Evolutionary conservation across 2,888 invertebrate genomes (phyloP).

Genomic region (Timandra comae): DNA sequence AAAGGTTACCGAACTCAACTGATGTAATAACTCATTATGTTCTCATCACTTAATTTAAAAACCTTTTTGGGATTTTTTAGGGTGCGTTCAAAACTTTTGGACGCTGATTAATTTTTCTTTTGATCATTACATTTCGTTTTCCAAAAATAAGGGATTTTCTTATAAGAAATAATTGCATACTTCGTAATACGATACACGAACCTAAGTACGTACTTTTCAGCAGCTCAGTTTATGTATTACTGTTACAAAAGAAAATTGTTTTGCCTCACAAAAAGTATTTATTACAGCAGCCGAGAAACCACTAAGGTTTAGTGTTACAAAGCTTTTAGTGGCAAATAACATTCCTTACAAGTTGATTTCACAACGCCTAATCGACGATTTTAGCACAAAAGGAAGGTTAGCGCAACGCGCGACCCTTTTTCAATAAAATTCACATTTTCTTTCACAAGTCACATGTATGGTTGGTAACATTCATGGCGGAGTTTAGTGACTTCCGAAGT

Average conservation of each 20-base stretch:
- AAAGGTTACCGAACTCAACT: conserved; percentile 19
- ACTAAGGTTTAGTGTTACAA: conserved; percentile 28
- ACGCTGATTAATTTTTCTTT: too few relatives aligned
- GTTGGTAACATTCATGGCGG: conserved; percentile 64
- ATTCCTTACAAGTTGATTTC: conserved; percentile 38
- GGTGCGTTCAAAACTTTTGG: too few relatives aligned
- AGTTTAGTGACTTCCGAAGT: conserved; percentile 76
- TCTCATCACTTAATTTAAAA: conserved; percentile 33
- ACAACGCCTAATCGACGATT: conserved; percentile 50
- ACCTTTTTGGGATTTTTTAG: too few relatives aligned
- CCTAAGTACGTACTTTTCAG: conserved; percentile 4
- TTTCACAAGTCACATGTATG: conserved; percentile 58
- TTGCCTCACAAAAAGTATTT: conserved; percentile 17
- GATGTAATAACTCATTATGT: conserved; percentile 37
- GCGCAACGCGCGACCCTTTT: conserved; percentile 55
- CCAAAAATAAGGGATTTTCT: too few relatives aligned
- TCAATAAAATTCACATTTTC: conserved; percentile 71
- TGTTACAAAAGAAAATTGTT: conserved; percentile 14
- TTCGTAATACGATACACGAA: conserved; percentile 1
- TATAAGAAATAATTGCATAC: not conserved
- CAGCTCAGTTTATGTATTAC: conserved; percentile 9
- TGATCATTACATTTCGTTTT: too few relatives aligned
- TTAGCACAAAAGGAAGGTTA: conserved; percentile 48
- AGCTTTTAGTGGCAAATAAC: conserved; percentile 31
- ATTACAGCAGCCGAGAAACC: conserved; percentile 19